phyloP scores from a whole-genome alignment of 2,888 invertebrate genomes.

The Morpho achilles region DNA sequence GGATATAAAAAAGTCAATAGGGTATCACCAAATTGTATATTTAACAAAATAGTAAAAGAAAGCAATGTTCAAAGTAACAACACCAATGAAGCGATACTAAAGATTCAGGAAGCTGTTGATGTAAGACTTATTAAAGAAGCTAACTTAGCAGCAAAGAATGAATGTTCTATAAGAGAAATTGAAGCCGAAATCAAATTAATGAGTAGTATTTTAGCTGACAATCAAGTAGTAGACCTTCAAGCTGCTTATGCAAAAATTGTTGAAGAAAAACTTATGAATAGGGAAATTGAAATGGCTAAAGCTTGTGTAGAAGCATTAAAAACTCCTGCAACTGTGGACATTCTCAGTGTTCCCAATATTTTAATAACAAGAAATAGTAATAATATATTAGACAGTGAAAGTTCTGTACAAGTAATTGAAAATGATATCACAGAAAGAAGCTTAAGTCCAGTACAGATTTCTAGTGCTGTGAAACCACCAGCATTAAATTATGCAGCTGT shows the following conservation, averaged over 20 bases:
- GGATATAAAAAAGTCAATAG: slow-evolving; percentile 63
- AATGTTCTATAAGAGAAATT: slow-evolving; percentile 58
- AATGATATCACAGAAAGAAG: slow-evolving; percentile 41
- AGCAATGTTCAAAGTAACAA: slow-evolving; percentile 59
- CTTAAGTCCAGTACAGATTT: slow-evolving; percentile 45
- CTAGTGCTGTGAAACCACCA: slow-evolving; percentile 41
- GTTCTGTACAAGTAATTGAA: slow-evolving; percentile 39
- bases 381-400: slow-evolving; percentile 41
- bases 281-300: slow-evolving; percentile 61
- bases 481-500: slow-evolving; percentile 60
- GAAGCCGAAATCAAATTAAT: slow-evolving; percentile 71
- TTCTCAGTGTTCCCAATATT: slow-evolving; percentile 50
- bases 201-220: slow-evolving; percentile 61
- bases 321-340: slow-evolving; percentile 50
- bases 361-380: slow-evolving; percentile 44
- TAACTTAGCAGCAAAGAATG: slow-evolving; percentile 61
- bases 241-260: slow-evolving; percentile 46
- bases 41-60: slow-evolving; percentile 63
- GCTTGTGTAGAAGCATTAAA: slow-evolving; percentile 62
- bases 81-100: slow-evolving; percentile 61
- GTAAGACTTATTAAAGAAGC: slow-evolving; percentile 60
- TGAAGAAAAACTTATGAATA: slow-evolving; percentile 49
- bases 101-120: slow-evolving; percentile 66
- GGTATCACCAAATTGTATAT: slow-evolving; percentile 55
- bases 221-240: slow-evolving; percentile 55